Evolutionary conservation across 2,888 invertebrate genomes (phyloP).

Genomic region (Thymelicus acteon): DNA sequence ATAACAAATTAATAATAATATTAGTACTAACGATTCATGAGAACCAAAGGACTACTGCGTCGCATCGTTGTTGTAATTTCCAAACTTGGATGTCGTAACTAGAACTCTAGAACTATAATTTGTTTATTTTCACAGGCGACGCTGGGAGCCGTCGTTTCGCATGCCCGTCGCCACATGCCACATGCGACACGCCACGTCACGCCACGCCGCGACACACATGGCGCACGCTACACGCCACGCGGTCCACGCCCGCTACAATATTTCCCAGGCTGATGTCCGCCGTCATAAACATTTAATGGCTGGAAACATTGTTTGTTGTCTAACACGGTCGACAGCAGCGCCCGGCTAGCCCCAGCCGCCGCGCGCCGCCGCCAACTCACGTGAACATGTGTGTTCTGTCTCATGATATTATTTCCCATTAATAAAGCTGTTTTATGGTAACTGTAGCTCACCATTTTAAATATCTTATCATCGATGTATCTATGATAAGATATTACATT

Average conservation of each 20-base stretch:
- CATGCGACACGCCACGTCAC: conserved; percentile 1
- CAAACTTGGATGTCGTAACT: neutral
- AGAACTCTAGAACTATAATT: neutral
- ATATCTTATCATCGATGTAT: too few relatives aligned
- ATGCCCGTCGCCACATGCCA: conserved; percentile 8
- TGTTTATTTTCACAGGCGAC: conserved; percentile 38
- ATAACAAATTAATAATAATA: too few relatives aligned
- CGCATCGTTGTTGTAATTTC: neutral
- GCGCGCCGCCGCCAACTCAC: too few relatives aligned
- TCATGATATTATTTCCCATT: conserved; percentile 11
- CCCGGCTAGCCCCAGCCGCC: too few relatives aligned
- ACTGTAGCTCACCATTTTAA: neutral
- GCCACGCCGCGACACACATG: neutral
- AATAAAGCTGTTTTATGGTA: conserved; percentile 8
- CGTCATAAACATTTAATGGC: conserved; percentile 37
- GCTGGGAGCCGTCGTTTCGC: conserved; percentile 38
- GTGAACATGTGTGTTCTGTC: neutral
- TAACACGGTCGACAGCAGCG: conserved; percentile 1
- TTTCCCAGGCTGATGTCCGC: conserved; percentile 11
- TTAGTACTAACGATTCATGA: too few relatives aligned
- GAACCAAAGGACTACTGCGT: neutral
- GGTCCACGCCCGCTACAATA: conserved; percentile 5
- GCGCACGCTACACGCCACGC: conserved; percentile 7
- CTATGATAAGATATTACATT: too few relatives aligned
- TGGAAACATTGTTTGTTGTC: conserved; percentile 34